A percentile compares a stretch with the other conserved stretches of the same genome.
phyloP scores from a whole-genome alignment of 2,888 invertebrate genomes.

The Platycheirus albimanus region DNA sequence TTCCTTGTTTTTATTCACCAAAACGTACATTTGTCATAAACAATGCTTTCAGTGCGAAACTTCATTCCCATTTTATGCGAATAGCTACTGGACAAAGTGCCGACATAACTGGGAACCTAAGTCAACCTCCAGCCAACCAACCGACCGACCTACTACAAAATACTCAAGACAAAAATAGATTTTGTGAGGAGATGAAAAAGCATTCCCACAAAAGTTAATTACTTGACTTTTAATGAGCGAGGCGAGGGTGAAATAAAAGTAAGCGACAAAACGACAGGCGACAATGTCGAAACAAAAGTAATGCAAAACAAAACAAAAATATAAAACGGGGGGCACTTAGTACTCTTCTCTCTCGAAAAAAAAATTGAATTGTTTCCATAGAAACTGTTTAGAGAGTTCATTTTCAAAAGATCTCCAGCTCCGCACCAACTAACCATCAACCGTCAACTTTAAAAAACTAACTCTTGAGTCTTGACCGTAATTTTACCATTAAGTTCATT shows the following conservation, averaged over 20 bases:
- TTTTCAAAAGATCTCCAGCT: neutral
- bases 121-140: neutral
- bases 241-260: neutral
- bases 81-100: neutral
- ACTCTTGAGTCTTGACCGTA: constrained; percentile 29
- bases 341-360: neutral
- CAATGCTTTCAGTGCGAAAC: neutral
- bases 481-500: neutral
- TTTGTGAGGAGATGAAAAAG: constrained; percentile 10
- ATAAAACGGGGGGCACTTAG: too few relatives aligned
- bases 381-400: constrained; percentile 6
- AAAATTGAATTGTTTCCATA: neutral
- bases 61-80: neutral
- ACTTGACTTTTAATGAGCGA: constrained; percentile 10
- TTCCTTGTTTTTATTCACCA: neutral
- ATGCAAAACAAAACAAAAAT: neutral
- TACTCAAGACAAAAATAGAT: neutral
- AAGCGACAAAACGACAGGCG: neutral
- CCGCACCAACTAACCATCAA: neutral
- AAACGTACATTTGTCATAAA: constrained; percentile 6
- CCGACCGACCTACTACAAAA: neutral
- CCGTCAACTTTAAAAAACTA: constrained; percentile 2
- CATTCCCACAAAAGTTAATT: constrained; percentile 35
- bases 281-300: too few relatives aligned
- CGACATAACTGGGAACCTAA: neutral